These are phyloP conservation scores for Gastrophysa polygoni DNA, from an alignment of 2,888 invertebrate genomes.

Conservation along the genomic window DNA sequence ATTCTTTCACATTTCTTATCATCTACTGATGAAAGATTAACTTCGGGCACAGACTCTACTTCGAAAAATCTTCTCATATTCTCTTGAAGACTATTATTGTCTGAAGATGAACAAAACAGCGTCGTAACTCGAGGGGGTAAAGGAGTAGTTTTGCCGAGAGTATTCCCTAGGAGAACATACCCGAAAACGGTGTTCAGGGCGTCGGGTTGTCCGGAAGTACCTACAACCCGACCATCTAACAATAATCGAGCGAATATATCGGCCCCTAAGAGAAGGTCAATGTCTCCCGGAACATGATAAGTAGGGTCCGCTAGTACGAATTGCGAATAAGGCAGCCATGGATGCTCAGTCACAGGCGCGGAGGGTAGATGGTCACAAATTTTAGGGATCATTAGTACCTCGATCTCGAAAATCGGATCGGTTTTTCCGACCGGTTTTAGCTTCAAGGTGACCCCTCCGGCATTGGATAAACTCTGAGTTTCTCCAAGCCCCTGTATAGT, in stretches of 20 bases:
- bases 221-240: not conserved
- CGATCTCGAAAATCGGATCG: not conserved
- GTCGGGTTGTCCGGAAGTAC: not conserved
- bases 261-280: slow-evolving; percentile 11
- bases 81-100: not conserved
- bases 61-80: slow-evolving; percentile 19
- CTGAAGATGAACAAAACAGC: not conserved
- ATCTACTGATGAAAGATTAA: slow-evolving; percentile 7
- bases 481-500: not conserved
- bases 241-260: slow-evolving; percentile 7
- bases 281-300: not conserved
- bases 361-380: slow-evolving; percentile 8
- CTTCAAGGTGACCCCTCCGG: not conserved
- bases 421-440: not conserved
- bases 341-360: not conserved
- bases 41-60: slow-evolving; percentile 16
- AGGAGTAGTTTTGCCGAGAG: not conserved
- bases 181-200: slow-evolving; percentile 14
- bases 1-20: slow-evolving; percentile 21
- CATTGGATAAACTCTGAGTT: no score
- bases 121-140: not conserved
- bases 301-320: slow-evolving; percentile 14
- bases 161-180: slow-evolving; percentile 6
- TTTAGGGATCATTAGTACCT: slow-evolving; percentile 3
- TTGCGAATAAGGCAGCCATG: not conserved